Conservation (phyloP, 2,113 vertebrate genomes). For the Aleadryas rufinucha region DNA sequence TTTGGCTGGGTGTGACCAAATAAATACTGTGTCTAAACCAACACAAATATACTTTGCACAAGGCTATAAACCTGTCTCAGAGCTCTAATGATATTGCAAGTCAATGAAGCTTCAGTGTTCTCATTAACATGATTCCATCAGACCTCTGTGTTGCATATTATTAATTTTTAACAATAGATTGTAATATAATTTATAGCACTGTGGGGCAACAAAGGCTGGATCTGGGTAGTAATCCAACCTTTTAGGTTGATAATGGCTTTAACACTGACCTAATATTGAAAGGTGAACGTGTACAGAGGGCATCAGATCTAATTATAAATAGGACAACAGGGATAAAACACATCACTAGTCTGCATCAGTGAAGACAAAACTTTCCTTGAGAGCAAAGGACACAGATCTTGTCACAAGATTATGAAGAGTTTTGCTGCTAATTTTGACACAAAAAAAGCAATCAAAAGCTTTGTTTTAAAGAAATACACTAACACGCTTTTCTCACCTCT, state of each 20-base stretch:
- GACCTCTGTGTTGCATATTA: slow-evolving; percentile 44
- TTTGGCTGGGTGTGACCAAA: slow-evolving; percentile 52
- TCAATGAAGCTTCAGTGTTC: slow-evolving; percentile 54
- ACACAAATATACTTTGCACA: slow-evolving; percentile 14
- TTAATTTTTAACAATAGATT: slow-evolving; percentile 44
- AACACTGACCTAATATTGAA: not conserved
- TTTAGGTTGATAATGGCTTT: not conserved
- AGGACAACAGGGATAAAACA: not conserved
- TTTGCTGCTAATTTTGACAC: not conserved
- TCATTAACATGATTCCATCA: slow-evolving; percentile 50
- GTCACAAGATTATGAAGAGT: not conserved
- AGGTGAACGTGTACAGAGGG: not conserved
- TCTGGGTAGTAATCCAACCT: not conserved
- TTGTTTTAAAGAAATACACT: not conserved
- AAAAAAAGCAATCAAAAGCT: not conserved
- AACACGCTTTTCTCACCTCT: not conserved
- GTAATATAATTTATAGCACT: slow-evolving; percentile 36
- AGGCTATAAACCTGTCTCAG: slow-evolving; percentile 46
- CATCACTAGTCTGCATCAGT: not conserved
- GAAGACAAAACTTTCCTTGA: not conserved
- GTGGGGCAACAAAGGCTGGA: not conserved
- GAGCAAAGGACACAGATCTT: not conserved
- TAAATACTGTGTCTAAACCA: slow-evolving; percentile 49
- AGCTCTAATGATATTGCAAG: slow-evolving; percentile 55
- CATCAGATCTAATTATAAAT: not conserved